Conservation (phyloP, 2,888 invertebrate species). For the Globia sparganii region DNA sequence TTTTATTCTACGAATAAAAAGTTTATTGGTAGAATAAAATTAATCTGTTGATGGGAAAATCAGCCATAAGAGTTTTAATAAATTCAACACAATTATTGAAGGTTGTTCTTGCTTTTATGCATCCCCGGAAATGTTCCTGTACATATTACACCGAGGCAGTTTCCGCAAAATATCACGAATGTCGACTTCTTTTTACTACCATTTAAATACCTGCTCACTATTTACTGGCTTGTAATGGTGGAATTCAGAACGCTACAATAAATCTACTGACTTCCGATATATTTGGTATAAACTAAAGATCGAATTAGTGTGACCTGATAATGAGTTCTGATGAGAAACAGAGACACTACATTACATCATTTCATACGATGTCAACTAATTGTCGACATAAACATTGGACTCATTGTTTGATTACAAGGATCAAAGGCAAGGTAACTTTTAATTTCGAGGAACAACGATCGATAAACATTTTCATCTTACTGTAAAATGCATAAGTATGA, state of each 20-base stretch:
- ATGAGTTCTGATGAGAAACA: constrained; percentile 49
- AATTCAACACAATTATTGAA: constrained; percentile 34
- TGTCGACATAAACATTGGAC: constrained; percentile 48
- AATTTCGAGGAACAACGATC: constrained; percentile 13
- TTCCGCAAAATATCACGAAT: constrained; percentile 68
- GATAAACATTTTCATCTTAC: constrained; percentile 21
- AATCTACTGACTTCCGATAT: constrained; percentile 30
- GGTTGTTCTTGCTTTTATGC: constrained; percentile 49
- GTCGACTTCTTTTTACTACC: constrained; percentile 66
- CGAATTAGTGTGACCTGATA: constrained; percentile 36
- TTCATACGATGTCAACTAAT: constrained; percentile 21
- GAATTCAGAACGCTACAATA: constrained; percentile 13
- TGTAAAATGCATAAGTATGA: constrained; percentile 2
- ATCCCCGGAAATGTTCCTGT: constrained; percentile 64
- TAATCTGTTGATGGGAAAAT: too few relatives aligned
- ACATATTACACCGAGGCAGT: constrained; percentile 47
- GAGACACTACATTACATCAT: constrained; percentile 62
- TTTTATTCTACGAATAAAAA: too few relatives aligned
- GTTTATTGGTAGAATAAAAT: too few relatives aligned
- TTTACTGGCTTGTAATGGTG: constrained; percentile 32
- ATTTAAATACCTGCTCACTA: constrained; percentile 36
- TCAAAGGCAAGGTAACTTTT: constrained; percentile 29
- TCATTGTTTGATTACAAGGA: constrained; percentile 47
- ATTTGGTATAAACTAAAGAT: constrained; percentile 17
- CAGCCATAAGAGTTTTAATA: constrained; percentile 10